Evolutionary conservation across 1,140 invertebrate genomes (phyloP), one percentile per base, ranked within the genome.

Genomic region (Ctenoplectra terminalis): DNA sequence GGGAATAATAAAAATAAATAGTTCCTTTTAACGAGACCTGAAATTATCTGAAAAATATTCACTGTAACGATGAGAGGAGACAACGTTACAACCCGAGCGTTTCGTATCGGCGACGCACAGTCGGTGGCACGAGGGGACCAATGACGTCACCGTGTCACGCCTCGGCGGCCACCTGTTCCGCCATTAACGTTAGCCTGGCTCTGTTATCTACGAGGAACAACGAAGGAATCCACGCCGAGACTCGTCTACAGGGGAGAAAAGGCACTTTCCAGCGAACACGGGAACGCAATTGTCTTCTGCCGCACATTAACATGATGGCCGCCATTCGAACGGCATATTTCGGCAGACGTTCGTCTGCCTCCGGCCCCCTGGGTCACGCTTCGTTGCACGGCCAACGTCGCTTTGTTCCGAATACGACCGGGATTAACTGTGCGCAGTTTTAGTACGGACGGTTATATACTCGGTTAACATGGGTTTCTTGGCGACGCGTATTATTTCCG

Each of bases 141-240:
- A 73, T 93, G 93, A 93, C 93, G 93, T 93, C 92, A 93, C 40
- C 58, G 88, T 93, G 93, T 93, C 92, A 93, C 92, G 93, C 88
- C 92, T 93, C 89, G 93, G 77, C 90, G 92, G 67, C 64, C 90
- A 91, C 90, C 84, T 87, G 87, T 90, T 81, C 87, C 91, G 91
- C 89, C 91, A 93, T 92, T 92, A 93, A 89, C 87, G 88, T 92
- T 87, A 86, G 77, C 87, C 88, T 71, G 75, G 72, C 75, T 54
- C 29, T 84, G 86, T 88, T 91, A 90, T 91, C 89, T 87, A 76
- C 63, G 79, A 78, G 84, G 81, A 88, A 87, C 86, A 83, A 79
- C 78, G 74, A 71, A 87, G 76, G 80, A 78, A 87, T 81, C 81
- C 74, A 61, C 54, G n/a, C 2, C 26, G 5, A 1, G 29, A 7